Evolutionary conservation across 2,797 vertebrate species (phyloP), one percentile per base, ranked within the genome.

Genomic region (Anguilla megastoma): DNA sequence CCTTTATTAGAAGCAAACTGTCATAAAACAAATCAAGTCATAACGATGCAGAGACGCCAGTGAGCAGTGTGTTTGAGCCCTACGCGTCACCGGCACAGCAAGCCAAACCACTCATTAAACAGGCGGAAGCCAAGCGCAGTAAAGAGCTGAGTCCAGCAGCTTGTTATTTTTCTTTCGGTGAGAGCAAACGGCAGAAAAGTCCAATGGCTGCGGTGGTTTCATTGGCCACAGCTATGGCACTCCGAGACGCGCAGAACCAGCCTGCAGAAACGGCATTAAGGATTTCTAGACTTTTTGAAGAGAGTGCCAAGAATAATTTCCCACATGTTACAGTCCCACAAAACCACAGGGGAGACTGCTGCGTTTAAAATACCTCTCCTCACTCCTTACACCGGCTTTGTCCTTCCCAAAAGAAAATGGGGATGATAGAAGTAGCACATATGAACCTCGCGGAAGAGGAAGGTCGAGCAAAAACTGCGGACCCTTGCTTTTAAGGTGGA

Each of bases 161-260:
- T 95, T 96, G 95, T 96, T 96, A 96, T 95, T 95, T 96, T 96
- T 96, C 95, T 96, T 95, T 95, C 92, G 91, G 93, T 94, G 94
- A 95, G 95, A 69, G 94, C 94, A 94, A 96, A 94, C 93, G 94
- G 95, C 88, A 94, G 92, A 91, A 88, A 94, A 95, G 95, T 96
- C 96, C 95, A 96, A 95, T 96, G 94, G 91, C 91, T 91, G 91
- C 90, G 92, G 94, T 91, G 93, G 92, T 94, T 93, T 94, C 85
- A 87, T 91, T 93, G 90, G 87, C 95, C 95, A 94, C 95, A 96
- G 94, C 94, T 95, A 95, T 95, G 94, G 93, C 91, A 88, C 92
- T 93, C 92, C 89, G 90, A 94, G 93, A 93, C 92, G 94, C 92
- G 93, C 91, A 94, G 87, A 91, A 91, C 90, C 91, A 91, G 60